Conservation (phyloP, 1,140 invertebrate species). For the Anastrepha ludens region DNA sequence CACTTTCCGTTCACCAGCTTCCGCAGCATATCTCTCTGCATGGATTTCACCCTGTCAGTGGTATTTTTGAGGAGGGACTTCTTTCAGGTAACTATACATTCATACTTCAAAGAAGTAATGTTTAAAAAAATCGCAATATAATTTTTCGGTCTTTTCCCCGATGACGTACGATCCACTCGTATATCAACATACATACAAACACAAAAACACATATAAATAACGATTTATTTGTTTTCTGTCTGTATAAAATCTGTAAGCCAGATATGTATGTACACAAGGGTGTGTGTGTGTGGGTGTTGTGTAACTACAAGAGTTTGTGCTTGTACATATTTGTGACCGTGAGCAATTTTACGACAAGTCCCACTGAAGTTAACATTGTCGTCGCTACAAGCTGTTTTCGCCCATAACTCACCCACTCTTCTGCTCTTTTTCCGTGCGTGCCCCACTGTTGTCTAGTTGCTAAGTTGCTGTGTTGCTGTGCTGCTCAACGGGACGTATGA, state of each 20-base stretch:
- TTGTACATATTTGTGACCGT: conserved; percentile 18
- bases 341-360: conserved; percentile 35
- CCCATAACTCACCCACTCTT: background rate
- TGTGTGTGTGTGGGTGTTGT: background rate
- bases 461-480: background rate
- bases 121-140: conserved; percentile 16
- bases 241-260: background rate
- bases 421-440: background rate
- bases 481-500: conserved; percentile 2
- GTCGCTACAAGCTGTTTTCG: conserved; percentile 22
- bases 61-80: no score
- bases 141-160: background rate
- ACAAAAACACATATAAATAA: background rate
- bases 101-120: background rate
- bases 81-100: no score
- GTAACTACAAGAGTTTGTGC: background rate
- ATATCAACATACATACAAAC: no score
- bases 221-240: conserved; percentile 3
- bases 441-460: background rate
- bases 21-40: no score
- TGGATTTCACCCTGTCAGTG: background rate
- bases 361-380: conserved; percentile 28
- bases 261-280: background rate
- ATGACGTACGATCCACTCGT: background rate
- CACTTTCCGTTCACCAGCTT: background rate